These are phyloP conservation scores for Rhabdomys dilectus DNA, from an alignment of 2,113 vertebrate species.

Conservation along the genomic window DNA sequence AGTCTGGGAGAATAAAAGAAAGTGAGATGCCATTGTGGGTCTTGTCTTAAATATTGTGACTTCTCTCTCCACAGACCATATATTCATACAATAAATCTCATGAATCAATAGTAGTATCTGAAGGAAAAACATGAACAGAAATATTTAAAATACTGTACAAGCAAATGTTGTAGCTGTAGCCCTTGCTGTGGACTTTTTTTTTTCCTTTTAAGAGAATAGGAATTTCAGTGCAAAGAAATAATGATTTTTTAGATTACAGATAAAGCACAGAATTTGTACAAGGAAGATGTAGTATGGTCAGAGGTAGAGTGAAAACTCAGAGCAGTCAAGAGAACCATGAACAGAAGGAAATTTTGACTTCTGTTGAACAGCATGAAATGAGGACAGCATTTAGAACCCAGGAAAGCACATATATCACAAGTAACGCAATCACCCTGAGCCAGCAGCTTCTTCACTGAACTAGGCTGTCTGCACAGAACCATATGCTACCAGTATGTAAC, in stretches of 20 bases:
- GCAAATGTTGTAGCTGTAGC: background rate
- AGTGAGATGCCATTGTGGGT: background rate
- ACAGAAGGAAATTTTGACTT: background rate
- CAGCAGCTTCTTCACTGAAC: background rate
- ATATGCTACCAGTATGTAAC: no score
- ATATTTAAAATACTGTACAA: background rate
- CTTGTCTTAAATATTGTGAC: background rate
- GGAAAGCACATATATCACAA: background rate
- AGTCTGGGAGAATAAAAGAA: background rate
- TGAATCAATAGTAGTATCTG: background rate
- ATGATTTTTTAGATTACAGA: constrained; percentile 41
- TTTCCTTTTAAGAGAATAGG: constrained; percentile 29
- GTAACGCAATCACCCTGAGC: background rate
- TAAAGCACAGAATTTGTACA: background rate
- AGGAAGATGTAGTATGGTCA: background rate
- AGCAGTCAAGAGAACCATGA: background rate
- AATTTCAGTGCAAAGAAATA: constrained; percentile 22
- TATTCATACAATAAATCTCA: background rate
- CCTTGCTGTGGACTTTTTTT: background rate
- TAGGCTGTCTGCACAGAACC: background rate
- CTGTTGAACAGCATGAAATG: background rate
- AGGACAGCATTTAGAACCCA: background rate
- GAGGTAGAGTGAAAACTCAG: constrained; percentile 1
- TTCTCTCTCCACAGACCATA: background rate
- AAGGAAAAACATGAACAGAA: background rate